Percentiles rank a stretch among this genome's conserved stretches.
Conservation (phyloP, 2,797 vertebrate genomes). For the Hydrophis major region DNA sequence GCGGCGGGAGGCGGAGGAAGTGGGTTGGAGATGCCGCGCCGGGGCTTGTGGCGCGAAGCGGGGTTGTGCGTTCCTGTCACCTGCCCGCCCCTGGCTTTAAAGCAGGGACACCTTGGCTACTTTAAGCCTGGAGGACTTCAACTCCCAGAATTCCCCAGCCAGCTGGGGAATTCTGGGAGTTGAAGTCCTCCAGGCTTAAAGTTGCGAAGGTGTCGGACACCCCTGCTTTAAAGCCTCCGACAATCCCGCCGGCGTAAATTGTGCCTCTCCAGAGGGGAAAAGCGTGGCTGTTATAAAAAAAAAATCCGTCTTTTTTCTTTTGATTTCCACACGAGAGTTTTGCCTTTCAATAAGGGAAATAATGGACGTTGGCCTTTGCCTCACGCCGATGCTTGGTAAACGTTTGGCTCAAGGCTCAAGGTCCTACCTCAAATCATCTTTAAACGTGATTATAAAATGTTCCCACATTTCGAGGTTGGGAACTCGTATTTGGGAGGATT, state of each 20-base stretch:
- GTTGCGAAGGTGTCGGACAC: too few species aligned
- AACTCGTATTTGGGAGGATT: too few species aligned
- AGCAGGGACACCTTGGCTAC: too few species aligned
- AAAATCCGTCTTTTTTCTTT: neutral
- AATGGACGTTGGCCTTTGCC: neutral
- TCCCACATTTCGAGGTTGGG: too few species aligned
- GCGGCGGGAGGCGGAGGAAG: neutral
- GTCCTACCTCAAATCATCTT: neutral
- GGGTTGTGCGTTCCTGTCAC: neutral
- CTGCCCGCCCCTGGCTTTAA: neutral
- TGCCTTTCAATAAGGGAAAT: neutral
- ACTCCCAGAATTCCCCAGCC: too few species aligned
- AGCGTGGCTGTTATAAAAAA: neutral
- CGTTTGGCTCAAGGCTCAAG: neutral
- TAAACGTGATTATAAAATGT: neutral
- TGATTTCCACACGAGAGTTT: neutral
- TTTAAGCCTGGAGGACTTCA: too few species aligned
- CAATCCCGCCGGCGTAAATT: neutral
- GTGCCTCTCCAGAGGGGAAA: neutral
- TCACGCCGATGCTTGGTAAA: neutral
- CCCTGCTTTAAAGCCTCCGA: neutral
- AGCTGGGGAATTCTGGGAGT: too few species aligned
- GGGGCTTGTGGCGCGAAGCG: neutral
- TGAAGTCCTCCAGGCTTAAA: too few species aligned
- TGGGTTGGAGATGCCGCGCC: too few species aligned